Evolutionary conservation across 1,140 invertebrate species (phyloP), one percentile per base, ranked within the genome.

Genomic region (Thaumetopoea pityocampa): DNA sequence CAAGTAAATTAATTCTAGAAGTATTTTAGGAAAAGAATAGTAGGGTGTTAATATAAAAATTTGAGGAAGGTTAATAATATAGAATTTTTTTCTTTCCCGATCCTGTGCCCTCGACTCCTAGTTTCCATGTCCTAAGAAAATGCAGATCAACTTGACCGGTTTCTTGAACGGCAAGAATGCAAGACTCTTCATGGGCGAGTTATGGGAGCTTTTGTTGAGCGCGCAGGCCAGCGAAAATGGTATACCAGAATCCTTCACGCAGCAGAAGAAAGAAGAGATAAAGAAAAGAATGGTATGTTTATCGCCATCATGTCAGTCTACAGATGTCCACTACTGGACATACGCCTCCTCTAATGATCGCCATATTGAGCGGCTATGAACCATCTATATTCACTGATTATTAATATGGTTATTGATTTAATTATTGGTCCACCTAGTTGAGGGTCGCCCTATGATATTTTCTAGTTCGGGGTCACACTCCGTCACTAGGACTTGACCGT

Each of bases 91-190:
- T 78, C 57, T 73, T 73, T 86, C 87, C 87, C 65, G 64, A 60
- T 71, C 72, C 70, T 29, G 47, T 64, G 41, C 62, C 66, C 65
- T 67, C 65, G 55, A 48, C 57, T 68, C 60, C 73, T 83, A 93
- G 92, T 94, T 90, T 87, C 96, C 98, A 10, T 97, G 99, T 88
- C 97, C 97, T 20, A 96, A 97, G 81, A 95, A 98, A 82, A 99
- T 99, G 92, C 98, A 99, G 89, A 99, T 99, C 63, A 99, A 99
- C 86, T 87, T 99, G 66, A 99, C 98, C 19, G 98, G 98, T 5
- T 99, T 99, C 85, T 86, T 99, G 14, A 99, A 99, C 85, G 97
- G 96, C 1, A 97, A 96, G 84, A 98, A 99, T 88, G 97, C 98
- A 5, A 90, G 98, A 26, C 92, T 96, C 46, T 99, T 99, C 79